Conservation (phyloP, 2,888 invertebrate genomes). For the Lasioglossum vierecki region DNA sequence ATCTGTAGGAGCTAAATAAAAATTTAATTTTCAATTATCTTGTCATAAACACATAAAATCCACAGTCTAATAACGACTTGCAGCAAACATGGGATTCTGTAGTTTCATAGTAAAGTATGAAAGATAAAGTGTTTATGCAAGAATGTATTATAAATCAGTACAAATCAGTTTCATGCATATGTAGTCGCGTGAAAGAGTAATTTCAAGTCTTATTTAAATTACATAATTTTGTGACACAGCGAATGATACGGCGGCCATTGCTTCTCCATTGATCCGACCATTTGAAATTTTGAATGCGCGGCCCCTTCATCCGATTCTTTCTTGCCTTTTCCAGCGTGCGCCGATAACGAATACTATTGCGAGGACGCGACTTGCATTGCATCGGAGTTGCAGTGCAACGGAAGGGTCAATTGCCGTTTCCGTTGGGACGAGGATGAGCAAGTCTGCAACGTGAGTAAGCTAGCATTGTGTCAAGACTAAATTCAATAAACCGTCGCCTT, state of each 20-base stretch:
- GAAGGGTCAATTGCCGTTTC: constrained; percentile 91
- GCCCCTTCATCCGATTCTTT: background rate
- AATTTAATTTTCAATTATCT: no score
- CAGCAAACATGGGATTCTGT: background rate
- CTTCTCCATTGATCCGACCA: background rate
- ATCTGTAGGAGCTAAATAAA: no score
- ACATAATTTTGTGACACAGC: background rate
- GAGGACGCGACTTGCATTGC: constrained; percentile 95
- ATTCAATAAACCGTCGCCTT: constrained; percentile 34
- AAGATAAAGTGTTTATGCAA: background rate
- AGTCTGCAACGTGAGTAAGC: constrained; percentile 84
- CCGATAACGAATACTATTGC: constrained; percentile 90
- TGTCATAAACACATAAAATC: no score
- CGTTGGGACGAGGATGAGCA: constrained; percentile 91
- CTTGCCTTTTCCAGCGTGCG: constrained; percentile 83
- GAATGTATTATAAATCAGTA: no score
- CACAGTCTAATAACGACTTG: no score
- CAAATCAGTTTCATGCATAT: no score
- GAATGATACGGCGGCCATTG: background rate
- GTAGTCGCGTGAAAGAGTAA: background rate
- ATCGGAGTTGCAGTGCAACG: constrained; percentile 88
- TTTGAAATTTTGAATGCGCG: background rate
- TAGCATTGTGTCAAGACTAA: constrained; percentile 24
- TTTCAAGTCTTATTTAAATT: background rate
- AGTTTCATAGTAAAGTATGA: background rate